Evolutionary conservation across 2,888 invertebrate species (phyloP), one percentile per base, ranked within the genome.

Genomic region (Spilarctia lutea): DNA sequence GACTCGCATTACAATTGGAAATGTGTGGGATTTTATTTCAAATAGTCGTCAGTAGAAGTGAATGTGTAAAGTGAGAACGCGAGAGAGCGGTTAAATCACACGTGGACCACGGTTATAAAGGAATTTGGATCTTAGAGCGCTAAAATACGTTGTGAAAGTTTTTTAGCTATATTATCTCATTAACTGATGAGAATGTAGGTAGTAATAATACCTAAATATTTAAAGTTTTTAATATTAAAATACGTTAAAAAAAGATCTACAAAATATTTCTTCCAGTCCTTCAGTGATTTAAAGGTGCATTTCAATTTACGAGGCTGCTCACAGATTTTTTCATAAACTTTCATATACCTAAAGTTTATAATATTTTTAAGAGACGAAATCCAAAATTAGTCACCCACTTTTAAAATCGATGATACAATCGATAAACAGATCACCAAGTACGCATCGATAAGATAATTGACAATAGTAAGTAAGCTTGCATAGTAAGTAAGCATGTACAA

Each of bases 21-120:
- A 86, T 87, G 83, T 83, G 80, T 74, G 72, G 83, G 86, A 86
- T 86, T 89, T 85, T 87, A 85, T 87, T 87, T 86, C 81, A 86
- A 88, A 87, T 87, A 83, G 81, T 84, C 81, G 78, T 74, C 78
- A 78, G 79, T 83, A 79, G 80, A 80, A 69, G 74, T 81, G 78
- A 81, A 79, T 83, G 75, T 77, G 65, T 35, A 66, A 76, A 63
- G 68, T 16, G 27, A 70, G 69, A 16, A 45, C 18, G 42, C 24
- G 11, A 24, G 27, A n/a, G n/a, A 13, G n/a, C 39, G 39, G 10
- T n/a, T 27, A 11, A 56, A 39, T 35, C 56, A 60, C 69, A 56
- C 35, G 39, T 70, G 35, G n/a, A n/a, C 18, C 35, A 56, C 24
- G 68, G 18, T 70, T 60, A 10, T 8, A 39, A 35, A 35, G 56